Evolutionary conservation across 2,113 vertebrate species (phyloP), one percentile per base, ranked within the genome.

Genomic region (Chitala chitala): DNA sequence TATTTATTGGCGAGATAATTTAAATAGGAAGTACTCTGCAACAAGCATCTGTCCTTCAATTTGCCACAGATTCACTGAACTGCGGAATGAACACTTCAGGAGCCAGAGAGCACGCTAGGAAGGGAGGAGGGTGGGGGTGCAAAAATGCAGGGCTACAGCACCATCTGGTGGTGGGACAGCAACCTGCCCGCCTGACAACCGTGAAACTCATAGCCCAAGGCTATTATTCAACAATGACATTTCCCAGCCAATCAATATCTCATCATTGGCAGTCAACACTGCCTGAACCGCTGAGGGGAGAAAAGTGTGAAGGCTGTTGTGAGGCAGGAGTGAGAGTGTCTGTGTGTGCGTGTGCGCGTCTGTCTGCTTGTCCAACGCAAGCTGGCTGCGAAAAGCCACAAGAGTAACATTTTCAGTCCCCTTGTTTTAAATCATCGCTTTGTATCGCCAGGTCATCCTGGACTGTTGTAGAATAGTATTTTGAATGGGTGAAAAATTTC

Each of bases 251-350:
- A 76, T 70, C 71, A 77, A 70, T 79, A 75, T 73, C 74, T 79
- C 58, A 73, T 77, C 72, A 78, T 76, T 78, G 77, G 74, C 56
- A 78, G 77, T 75, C 73, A 68, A 72, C 77, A 75, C 73, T 59
- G 69, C 53, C 73, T 33, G 65, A 66, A 50, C 69, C 24, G 24
- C 69, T 56, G 20, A 55, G 48, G 4, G 58, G 61, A 64, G 70
- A 63, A 71, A 29, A 26, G 54, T 29, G 26, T 48, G 29, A 20
- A 46, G 38, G 54, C 24, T n/a, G 33, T 54, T 58, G 69, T 38
- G 40, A 46, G 33, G 55, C n/a, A 24, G 36, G 51, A 36, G 15
- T 58, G 69, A 36, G 33, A 68, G 36, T 33, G 70, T 54, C 50
- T 69, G 26, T 63, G 55, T 9, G 29, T 36, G 26, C 22, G 31